A percentile compares a stretch with the other conserved stretches of the same genome.
phyloP scores from a whole-genome alignment of 2,888 invertebrate genomes.

The Anarsia innoxiella region DNA sequence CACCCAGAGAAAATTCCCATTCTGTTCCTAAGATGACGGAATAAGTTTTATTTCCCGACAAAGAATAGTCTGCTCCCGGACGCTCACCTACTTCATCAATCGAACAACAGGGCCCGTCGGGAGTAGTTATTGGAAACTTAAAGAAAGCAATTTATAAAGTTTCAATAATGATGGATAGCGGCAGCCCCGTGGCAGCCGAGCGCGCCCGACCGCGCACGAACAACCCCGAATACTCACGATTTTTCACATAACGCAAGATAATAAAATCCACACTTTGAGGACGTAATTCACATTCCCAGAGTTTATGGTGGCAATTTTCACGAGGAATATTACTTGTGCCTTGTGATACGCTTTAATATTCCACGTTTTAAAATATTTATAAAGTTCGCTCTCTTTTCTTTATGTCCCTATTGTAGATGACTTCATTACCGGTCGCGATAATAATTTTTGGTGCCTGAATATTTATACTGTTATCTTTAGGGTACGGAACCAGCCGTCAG shows the following conservation, averaged over 20 bases:
- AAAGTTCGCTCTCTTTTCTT: conserved; percentile 48
- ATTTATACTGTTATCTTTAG: conserved; percentile 11
- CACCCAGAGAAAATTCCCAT: too few relatives aligned
- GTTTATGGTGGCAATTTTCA: conserved; percentile 66
- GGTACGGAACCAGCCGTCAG: neutral
- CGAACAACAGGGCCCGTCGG: conserved; percentile 25
- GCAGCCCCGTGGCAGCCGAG: conserved; percentile 24
- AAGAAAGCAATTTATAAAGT: conserved; percentile 67
- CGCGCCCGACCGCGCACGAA: conserved; percentile 26
- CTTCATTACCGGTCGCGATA: conserved; percentile 34
- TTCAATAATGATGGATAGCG: conserved; percentile 62
- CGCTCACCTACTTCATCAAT: conserved; percentile 32
- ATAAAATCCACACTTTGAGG: conserved; percentile 66
- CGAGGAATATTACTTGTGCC: conserved; percentile 53
- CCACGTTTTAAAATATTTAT: conserved; percentile 68
- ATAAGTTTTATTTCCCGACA: conserved; percentile 13
- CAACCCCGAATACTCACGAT: conserved; percentile 26
- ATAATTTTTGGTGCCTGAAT: conserved; percentile 9
- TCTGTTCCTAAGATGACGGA: conserved; percentile 6
- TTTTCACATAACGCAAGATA: conserved; percentile 53
- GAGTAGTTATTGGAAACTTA: conserved; percentile 39
- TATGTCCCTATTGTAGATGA: conserved; percentile 26
- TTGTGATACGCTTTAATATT: conserved; percentile 64
- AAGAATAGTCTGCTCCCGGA: conserved; percentile 11
- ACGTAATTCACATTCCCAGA: conserved; percentile 57